Evolutionary conservation across 2,797 vertebrate species (phyloP).

Genomic region (Pangasius djambal): DNA sequence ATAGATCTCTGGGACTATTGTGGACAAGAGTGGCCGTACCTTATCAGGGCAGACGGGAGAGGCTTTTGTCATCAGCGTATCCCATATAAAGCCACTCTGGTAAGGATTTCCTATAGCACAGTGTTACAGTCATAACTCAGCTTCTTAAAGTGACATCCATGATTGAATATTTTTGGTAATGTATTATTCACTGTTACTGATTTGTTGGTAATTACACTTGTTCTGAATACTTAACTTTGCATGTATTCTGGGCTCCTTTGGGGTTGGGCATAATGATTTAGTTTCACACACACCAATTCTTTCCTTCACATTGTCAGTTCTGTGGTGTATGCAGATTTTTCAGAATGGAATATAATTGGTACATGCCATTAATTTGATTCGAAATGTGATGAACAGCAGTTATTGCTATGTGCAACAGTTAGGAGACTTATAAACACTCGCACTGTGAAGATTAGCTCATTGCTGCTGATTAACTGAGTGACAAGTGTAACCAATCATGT

Average conservation of each 20-base stretch:
- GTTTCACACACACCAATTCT: not conserved
- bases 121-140: not conserved
- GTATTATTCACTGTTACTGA: not conserved
- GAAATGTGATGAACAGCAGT: not conserved
- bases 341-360: not conserved
- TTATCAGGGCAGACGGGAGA: conserved; percentile 96
- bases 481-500: not conserved
- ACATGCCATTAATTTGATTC: not conserved
- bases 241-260: not conserved
- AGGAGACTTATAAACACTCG: not conserved
- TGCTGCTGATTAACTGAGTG: not conserved
- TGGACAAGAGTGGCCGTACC: conserved; percentile 94
- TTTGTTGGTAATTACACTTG: not conserved
- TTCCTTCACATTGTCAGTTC: too few relatives aligned
- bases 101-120: conserved; percentile 68
- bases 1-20: conserved; percentile 94
- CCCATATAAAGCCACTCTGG: conserved; percentile 89
- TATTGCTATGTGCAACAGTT: not conserved
- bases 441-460: not conserved
- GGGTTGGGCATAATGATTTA: not conserved
- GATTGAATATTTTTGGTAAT: not conserved
- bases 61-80: conserved; percentile 92
- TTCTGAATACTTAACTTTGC: not conserved
- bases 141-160: not conserved
- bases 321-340: too few relatives aligned